Base-by-base conservation (phyloP, 2,113 vertebrate species). In the Ictidomys tridecemlineatus region DNA sequence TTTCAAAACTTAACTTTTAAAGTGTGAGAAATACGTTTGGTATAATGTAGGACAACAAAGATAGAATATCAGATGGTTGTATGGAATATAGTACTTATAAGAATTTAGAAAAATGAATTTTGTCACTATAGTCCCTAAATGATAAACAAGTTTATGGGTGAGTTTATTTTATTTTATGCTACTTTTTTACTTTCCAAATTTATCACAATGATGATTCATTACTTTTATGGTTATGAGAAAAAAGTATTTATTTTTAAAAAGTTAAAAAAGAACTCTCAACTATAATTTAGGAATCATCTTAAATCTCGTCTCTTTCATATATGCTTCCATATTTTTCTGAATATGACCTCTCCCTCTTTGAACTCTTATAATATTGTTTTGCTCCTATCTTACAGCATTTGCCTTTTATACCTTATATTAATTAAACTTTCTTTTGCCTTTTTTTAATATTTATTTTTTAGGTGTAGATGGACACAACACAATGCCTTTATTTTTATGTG, bases 161-260 rank as follows among this genome's bases (percentile, higher is more conserved):
- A 84, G 24, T 13, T 88, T 77, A 82, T 87, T 51, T 84, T 63
- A 63, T 84, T 37, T 69, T 92, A 58, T 32, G 77, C 87, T 76
- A 78, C 89, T 58, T 67, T 85, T 79, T 77, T 73, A 22, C 30
- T 92, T 73, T 58, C 32, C 45, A 92, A 89, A 89, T 79, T 89
- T 48, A 96, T 79, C 32, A 65, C 20, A 85, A 45, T 5, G 79
- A 85, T 34, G 37, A 34, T 72, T 89, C 53, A 34, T 58, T 73
- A 48, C 77, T 65, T 94, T 85, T 79, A 18, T 48, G 74, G 78
- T 89, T 58, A 32, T 42, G 39, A 84, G 13, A 3, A 42, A 92
- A 80, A 51, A 37, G 39, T 34, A 86, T 30, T 80, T 92, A 88
- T 63, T 85, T 88, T 72, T 37, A 53, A 76, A 85, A 86, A 82